Conservation (phyloP, 2,797 vertebrate species). For the Lagodon rhomboides region DNA sequence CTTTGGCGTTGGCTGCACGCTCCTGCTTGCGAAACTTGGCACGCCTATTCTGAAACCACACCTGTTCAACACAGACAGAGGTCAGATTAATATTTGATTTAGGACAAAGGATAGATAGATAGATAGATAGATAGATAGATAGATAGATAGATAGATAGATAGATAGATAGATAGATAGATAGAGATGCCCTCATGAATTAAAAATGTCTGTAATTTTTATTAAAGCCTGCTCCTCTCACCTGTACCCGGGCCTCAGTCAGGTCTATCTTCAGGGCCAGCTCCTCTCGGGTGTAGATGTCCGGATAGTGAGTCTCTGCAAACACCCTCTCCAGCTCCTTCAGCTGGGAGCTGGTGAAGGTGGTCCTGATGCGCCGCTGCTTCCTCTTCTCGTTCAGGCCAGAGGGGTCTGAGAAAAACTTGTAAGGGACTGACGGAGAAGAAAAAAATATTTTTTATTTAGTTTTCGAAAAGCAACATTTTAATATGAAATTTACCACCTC, state of each 20-base stretch:
- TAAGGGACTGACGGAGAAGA: constrained; percentile 85
- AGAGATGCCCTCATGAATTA: too few relatives aligned
- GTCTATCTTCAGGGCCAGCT: constrained; percentile 97
- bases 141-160: not conserved
- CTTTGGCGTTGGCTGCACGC: constrained; percentile 93
- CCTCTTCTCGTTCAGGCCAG: constrained; percentile 95
- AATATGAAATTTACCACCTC: not conserved
- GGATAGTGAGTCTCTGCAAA: constrained; percentile 98
- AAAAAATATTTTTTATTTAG: not conserved
- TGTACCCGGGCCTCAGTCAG: constrained; percentile 96
- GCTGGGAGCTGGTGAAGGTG: constrained; percentile 97
- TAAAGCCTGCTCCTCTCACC: constrained; percentile 78
- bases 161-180: too few relatives aligned
- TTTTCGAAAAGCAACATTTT: not conserved
- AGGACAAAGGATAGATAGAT: not conserved
- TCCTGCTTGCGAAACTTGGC: constrained; percentile 95
- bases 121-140: not conserved
- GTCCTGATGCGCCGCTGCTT: constrained; percentile 97
- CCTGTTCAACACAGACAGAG: constrained; percentile 78
- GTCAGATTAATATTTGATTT: not conserved
- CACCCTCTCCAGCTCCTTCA: constrained; percentile 96
- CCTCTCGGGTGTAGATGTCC: constrained; percentile 97
- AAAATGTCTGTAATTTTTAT: not conserved
- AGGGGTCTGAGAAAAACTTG: constrained; percentile 97
- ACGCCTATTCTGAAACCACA: constrained; percentile 97